Conservation (phyloP, 1,140 invertebrate genomes). For the Macrotrachela quadricornifera region DNA sequence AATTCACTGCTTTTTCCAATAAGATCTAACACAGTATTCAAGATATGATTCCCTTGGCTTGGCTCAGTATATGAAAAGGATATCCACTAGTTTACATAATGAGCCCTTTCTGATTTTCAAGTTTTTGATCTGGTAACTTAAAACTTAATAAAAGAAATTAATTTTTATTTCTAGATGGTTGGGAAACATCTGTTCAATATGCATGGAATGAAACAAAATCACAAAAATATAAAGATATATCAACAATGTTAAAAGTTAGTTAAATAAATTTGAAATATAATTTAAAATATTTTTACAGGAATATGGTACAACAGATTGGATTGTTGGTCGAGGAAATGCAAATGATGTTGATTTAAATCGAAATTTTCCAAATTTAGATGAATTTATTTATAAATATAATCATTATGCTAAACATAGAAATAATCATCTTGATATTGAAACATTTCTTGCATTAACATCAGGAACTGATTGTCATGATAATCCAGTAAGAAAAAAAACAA, state of each 20-base stretch:
- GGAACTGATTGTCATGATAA: conserved; percentile 1
- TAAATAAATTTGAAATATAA: neutral
- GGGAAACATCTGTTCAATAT: neutral
- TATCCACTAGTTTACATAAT: no score
- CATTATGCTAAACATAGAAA: no score
- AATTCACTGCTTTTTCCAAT: no score
- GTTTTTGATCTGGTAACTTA: no score
- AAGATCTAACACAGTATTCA: no score
- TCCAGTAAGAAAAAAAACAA: neutral
- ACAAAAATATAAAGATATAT: no score
- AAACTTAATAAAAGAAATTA: no score
- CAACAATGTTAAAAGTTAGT: neutral
- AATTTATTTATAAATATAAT: neutral
- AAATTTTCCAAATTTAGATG: conserved; percentile 82
- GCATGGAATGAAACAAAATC: neutral
- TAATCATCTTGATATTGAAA: no score
- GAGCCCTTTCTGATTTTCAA: no score
- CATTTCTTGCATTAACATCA: no score
- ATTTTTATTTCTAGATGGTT: conserved; percentile 37
- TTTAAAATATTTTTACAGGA: neutral
- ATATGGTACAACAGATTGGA: neutral
- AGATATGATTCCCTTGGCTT: no score
- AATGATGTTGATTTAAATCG: conserved; percentile 70
- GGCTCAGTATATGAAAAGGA: no score
- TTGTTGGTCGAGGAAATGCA: conserved; percentile 52